Conservation (phyloP, 2,113 vertebrate genomes). For the Rostratula benghalensis region DNA sequence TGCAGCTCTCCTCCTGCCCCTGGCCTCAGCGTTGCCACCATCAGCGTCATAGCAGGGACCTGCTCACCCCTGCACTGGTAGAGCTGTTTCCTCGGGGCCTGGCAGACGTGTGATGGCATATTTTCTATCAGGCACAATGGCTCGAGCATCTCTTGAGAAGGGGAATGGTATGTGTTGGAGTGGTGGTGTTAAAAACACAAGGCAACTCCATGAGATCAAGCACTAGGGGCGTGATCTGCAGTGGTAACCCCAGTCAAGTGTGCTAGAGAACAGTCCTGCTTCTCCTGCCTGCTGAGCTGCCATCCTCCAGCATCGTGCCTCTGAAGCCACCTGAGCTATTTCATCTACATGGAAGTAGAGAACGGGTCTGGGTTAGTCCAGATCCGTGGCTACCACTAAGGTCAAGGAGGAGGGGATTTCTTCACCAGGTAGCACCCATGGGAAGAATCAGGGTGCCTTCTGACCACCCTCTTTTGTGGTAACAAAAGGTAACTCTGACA, state of each 20-base stretch:
- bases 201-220: background rate
- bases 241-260: background rate
- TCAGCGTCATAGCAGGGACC: background rate
- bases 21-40: background rate
- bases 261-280: background rate
- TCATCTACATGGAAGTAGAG: background rate
- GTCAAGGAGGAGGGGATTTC: background rate
- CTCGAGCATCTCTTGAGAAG: slow-evolving; percentile 9
- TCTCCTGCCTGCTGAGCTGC: background rate
- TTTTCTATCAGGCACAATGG: background rate
- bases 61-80: background rate
- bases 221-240: background rate
- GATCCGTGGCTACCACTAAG: background rate
- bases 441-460: background rate
- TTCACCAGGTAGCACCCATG: background rate
- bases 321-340: background rate
- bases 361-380: background rate
- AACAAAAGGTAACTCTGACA: background rate
- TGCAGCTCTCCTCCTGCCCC: background rate
- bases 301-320: background rate
- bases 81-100: background rate
- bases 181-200: background rate
- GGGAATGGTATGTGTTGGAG: slow-evolving; percentile 19
- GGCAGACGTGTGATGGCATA: background rate
- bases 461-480: background rate